Evolutionary conservation across 2,113 vertebrate species (phyloP).

Genomic region (Pollimyrus isidori): DNA sequence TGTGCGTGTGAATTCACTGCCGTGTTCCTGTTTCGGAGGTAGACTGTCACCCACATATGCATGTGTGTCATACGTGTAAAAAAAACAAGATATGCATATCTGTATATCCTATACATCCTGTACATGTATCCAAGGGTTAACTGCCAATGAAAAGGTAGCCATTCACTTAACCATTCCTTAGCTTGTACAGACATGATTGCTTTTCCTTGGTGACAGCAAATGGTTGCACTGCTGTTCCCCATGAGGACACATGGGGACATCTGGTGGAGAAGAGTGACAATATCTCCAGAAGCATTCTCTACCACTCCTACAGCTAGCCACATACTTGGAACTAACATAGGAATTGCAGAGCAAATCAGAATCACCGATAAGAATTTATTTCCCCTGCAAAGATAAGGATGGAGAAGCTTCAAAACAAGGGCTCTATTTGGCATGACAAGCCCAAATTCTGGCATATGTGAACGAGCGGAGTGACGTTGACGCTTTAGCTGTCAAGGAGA

Average conservation of each 20-base stretch:
- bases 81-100: too few species aligned
- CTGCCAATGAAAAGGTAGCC: background rate
- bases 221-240: background rate
- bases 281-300: background rate
- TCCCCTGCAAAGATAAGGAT: background rate
- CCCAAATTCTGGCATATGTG: background rate
- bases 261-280: background rate
- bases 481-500: conserved; percentile 39
- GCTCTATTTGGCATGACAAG: background rate
- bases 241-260: background rate
- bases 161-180: background rate
- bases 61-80: too few species aligned
- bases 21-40: background rate
- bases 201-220: background rate
- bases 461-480: background rate
- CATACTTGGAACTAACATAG: background rate
- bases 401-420: background rate
- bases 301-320: background rate
- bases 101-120: background rate
- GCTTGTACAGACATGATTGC: background rate
- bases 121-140: background rate
- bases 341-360: background rate
- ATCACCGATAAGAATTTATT: background rate
- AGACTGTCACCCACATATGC: background rate
- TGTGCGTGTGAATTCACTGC: background rate